Evolutionary conservation across 1,140 invertebrate species (phyloP).

Genomic region (Cotesia chilonis): DNA sequence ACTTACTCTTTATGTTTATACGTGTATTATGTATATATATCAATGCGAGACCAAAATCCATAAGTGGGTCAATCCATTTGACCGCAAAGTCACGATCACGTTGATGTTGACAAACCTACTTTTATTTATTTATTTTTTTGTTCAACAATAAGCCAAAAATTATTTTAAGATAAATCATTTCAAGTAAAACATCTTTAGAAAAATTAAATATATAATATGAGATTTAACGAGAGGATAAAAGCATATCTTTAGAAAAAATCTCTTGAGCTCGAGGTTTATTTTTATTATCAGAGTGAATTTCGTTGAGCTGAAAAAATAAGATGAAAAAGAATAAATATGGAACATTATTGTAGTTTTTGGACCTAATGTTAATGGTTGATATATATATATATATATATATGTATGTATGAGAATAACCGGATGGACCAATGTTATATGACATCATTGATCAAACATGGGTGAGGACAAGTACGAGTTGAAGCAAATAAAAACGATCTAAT

Average conservation of each 20-base stretch:
- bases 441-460: slow-evolving; percentile 57
- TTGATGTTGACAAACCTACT: neutral
- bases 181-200: too few relatives aligned
- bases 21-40: slow-evolving; percentile 19
- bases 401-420: slow-evolving; percentile 40
- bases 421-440: slow-evolving; percentile 56
- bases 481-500: slow-evolving; percentile 60
- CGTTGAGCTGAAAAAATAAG: too few relatives aligned
- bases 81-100: neutral
- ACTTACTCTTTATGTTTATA: slow-evolving; percentile 3
- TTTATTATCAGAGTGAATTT: neutral
- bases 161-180: too few relatives aligned
- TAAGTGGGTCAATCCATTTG: slow-evolving; percentile 30
- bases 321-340: too few relatives aligned
- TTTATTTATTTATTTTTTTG: too few relatives aligned
- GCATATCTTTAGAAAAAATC: neutral
- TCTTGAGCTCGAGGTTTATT: neutral
- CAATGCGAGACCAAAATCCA: slow-evolving; percentile 27
- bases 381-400: neutral
- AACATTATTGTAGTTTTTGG: too few relatives aligned
- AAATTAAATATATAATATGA: neutral
- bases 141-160: too few relatives aligned
- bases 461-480: slow-evolving; percentile 43
- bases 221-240: too few relatives aligned
- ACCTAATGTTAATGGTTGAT: neutral